phyloP scores from a whole-genome alignment of 2,888 invertebrate genomes.

The Lydus trimaculatus region DNA sequence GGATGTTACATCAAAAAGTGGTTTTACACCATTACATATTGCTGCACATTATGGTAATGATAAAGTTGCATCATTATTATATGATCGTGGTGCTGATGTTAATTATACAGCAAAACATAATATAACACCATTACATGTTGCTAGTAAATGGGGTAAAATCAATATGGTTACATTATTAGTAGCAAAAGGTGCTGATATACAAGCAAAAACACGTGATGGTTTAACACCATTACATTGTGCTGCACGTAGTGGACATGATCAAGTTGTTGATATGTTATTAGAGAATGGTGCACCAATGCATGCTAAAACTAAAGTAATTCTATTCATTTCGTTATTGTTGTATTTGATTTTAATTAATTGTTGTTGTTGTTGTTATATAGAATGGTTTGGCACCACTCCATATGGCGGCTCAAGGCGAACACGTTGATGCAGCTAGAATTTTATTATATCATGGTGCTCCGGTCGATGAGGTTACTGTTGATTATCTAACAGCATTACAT shows the following conservation, averaged over 20 bases:
- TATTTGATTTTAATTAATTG: not conserved
- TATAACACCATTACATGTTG: slow-evolving; percentile 97
- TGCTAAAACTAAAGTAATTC: slow-evolving; percentile 90
- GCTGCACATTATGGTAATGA: slow-evolving; percentile 99
- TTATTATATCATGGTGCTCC: slow-evolving; percentile 96
- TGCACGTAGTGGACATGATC: slow-evolving; percentile 96
- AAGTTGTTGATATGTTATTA: slow-evolving; percentile 93
- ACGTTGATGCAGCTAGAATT: slow-evolving; percentile 96
- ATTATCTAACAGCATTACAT: slow-evolving; percentile 97
- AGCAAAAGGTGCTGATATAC: slow-evolving; percentile 93
- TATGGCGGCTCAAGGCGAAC: slow-evolving; percentile 99
- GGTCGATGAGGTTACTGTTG: slow-evolving; percentile 98
- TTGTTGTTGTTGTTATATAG: too few species aligned
- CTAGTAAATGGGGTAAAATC: slow-evolving; percentile 99
- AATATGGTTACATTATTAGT: slow-evolving; percentile 95
- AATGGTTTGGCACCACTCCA: slow-evolving; percentile 95
- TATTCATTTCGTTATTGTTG: too few species aligned
- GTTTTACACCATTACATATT: slow-evolving; percentile 99
- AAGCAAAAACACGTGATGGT: slow-evolving; percentile 95
- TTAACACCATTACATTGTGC: slow-evolving; percentile 98
- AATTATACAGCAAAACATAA: slow-evolving; percentile 99
- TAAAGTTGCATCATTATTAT: slow-evolving; percentile 90
- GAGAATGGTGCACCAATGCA: slow-evolving; percentile 96
- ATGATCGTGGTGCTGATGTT: slow-evolving; percentile 97
- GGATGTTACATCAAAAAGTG: slow-evolving; percentile 97